Base-by-base conservation (phyloP, 2,797 vertebrate species). In the Gymnopithys bicolor region DNA sequence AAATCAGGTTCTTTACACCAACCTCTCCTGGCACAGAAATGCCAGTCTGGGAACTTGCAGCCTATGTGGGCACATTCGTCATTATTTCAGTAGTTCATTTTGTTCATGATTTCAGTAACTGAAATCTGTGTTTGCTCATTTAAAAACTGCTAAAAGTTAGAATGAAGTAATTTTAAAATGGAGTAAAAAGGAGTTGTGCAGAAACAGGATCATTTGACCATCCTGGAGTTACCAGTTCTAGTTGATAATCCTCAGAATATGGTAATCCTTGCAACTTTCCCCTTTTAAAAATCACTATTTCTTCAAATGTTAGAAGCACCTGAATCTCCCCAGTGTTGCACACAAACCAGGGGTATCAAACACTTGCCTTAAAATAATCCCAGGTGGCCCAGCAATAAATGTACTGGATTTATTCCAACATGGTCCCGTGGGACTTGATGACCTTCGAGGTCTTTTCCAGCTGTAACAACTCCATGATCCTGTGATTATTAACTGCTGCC, bases 391-490 rank as follows among this genome's bases (percentile, higher is more conserved):
- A 68, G 32, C 24, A 68, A 64, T 73, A 30, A 12, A 32, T 19
- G 33, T 5, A 66, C 14, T 17, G 24, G 23, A 37, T 17, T 11
- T 48, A 81, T 21, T 66, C 21, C 28, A 48, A 30, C 7, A 46
- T 0, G 7, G 18, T 28, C 30, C 0, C 0, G 24, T 7, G 39
- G 37, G 43, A 58, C 45, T 27, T 37, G 14, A 22, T 60, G 22
- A 52, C 12, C 45, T 52, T 32, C 5, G 6, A 70, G n/a, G 12
- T 30, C 8, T 58, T 77, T 77, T 70, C 51, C 45, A 64, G 30
- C n/a, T 28, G 14, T 5, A 28, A 30, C 17, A 35, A 83, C 15
- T n/a, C 32, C 23, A 11, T 2, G 63, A 46, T 64, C 46, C 22
- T 18, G 9, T 18, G 2, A 55, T 37, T n/a, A 43, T 1, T 32